Evolutionary conservation across 1,140 invertebrate species (phyloP).

Genomic region (Drosophila pruinosa): DNA sequence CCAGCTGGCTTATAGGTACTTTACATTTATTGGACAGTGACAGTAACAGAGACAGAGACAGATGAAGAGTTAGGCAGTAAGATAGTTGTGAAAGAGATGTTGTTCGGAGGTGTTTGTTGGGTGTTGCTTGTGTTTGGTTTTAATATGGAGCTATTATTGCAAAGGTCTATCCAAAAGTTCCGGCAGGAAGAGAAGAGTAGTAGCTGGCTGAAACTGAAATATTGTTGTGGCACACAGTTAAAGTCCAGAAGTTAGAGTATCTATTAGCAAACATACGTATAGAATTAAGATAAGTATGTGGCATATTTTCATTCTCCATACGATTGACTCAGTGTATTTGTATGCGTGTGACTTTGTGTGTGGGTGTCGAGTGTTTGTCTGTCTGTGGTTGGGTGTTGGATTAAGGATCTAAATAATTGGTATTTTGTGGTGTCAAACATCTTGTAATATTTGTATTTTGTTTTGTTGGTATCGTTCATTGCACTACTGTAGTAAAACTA

Average conservation of each 20-base stretch:
- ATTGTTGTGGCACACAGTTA: conserved; percentile 47
- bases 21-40: conserved; percentile 36
- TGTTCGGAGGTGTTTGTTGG: conserved; percentile 29
- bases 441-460: conserved; percentile 42
- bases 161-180: conserved; percentile 68
- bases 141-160: conserved; percentile 39
- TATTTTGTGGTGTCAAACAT: conserved; percentile 56
- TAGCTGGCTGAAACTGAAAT: conserved; percentile 53
- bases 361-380: conserved; percentile 2
- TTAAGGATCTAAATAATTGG: conserved; percentile 68
- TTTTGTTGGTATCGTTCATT: conserved; percentile 54
- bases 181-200: conserved; percentile 36
- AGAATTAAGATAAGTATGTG: conserved; percentile 51
- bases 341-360: conserved; percentile 1
- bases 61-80: conserved; percentile 16
- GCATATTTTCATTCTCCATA: conserved; percentile 65
- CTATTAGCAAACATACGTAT: conserved; percentile 67
- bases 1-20: conserved; percentile 25
- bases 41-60: conserved; percentile 8
- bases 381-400: conserved; percentile 24
- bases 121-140: conserved; percentile 22
- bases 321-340: conserved; percentile 25
- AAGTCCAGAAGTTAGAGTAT: conserved; percentile 60
- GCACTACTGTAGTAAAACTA: conserved; percentile 78
- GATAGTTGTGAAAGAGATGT: conserved; percentile 14